Conservation (phyloP, 2,797 vertebrate species). For the Acomys russatus region DNA sequence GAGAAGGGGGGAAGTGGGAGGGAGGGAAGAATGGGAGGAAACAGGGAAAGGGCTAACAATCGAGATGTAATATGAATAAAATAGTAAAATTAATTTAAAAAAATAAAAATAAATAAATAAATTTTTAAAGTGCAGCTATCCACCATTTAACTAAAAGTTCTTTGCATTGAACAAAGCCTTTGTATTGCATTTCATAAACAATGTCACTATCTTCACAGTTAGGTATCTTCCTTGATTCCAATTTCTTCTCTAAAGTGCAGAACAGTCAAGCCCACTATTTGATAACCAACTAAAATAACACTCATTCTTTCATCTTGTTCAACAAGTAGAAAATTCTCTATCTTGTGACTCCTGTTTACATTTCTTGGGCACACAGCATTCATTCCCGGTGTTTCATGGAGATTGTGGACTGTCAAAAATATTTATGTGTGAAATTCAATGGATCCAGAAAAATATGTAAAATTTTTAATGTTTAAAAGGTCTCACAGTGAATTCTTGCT, state of each 20-base stretch:
- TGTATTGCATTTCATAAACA: too few relatives aligned
- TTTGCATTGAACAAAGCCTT: background rate
- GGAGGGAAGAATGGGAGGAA: too few relatives aligned
- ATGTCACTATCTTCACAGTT: background rate
- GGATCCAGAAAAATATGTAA: background rate
- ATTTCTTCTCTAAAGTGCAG: background rate
- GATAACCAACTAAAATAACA: background rate
- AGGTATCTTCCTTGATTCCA: background rate
- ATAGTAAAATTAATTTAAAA: too few relatives aligned
- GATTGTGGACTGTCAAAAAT: background rate
- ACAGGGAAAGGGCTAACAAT: too few relatives aligned
- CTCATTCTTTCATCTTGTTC: background rate
- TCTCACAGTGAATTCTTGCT: background rate
- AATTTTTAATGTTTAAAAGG: background rate
- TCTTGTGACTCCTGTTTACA: background rate
- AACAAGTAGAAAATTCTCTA: too few relatives aligned
- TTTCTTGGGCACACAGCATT: background rate
- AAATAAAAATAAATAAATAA: too few relatives aligned
- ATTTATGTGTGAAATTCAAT: background rate
- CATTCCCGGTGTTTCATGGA: background rate
- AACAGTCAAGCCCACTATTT: background rate
- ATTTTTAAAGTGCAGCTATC: too few relatives aligned
- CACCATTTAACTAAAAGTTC: background rate
- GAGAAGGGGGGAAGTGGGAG: too few relatives aligned
- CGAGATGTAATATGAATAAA: too few relatives aligned